phyloP scores from a whole-genome alignment of 2,113 vertebrate species.

The Balaenoptera acutorostrata region DNA sequence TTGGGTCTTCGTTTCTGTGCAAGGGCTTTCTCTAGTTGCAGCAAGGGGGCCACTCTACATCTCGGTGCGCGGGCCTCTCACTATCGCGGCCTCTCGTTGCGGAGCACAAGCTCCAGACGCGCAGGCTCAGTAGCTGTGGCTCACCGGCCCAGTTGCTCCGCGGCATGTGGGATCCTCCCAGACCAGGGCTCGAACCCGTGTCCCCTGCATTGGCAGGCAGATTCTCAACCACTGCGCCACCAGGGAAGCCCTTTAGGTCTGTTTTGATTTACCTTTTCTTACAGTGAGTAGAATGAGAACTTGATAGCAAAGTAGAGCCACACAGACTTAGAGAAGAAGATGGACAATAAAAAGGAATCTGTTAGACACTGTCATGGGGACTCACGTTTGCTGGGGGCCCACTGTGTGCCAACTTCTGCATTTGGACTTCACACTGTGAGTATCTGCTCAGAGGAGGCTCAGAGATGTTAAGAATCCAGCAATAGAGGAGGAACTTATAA shows the following conservation, averaged over 20 bases:
- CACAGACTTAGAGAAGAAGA: background rate
- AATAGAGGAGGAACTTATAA: background rate
- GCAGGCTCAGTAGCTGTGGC: too few relatives aligned
- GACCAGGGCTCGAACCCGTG: too few relatives aligned
- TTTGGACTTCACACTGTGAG: background rate
- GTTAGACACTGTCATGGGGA: background rate
- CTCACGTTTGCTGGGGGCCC: background rate
- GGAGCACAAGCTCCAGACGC: too few relatives aligned
- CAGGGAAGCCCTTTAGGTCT: background rate
- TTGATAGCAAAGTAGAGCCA: background rate
- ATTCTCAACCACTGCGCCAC: too few relatives aligned
- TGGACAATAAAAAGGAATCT: background rate
- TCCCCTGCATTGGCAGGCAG: too few relatives aligned
- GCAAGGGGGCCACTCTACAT: too few relatives aligned
- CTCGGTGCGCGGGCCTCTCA: too few relatives aligned
- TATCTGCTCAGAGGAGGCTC: background rate
- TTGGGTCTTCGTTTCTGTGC: too few relatives aligned
- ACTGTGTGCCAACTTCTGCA: background rate
- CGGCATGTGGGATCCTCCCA: too few relatives aligned
- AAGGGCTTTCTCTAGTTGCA: too few relatives aligned
- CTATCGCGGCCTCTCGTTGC: too few relatives aligned
- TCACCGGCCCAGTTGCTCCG: too few relatives aligned
- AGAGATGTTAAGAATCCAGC: background rate
- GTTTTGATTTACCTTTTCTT: conserved; percentile 20
- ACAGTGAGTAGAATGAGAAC: background rate